Percentiles rank a stretch among this genome's conserved stretches.
Evolutionary conservation across 1,140 invertebrate species (phyloP).

Genomic region (Drosophila kurseongensis): DNA sequence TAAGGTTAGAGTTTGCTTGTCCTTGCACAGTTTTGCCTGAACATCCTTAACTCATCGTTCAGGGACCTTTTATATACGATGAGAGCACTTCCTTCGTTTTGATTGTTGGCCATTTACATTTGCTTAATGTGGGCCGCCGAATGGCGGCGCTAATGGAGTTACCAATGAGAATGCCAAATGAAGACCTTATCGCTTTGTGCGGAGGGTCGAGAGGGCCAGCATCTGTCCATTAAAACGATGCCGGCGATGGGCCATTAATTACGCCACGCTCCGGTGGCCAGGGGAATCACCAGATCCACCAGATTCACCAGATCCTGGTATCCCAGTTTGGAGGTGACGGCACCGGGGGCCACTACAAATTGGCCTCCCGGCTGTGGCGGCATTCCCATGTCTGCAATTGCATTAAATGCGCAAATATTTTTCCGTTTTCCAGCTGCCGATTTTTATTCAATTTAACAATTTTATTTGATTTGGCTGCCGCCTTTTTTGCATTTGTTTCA

Average conservation of each 20-base stretch:
- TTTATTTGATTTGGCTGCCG: slow-evolving; percentile 74
- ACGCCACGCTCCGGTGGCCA: slow-evolving; percentile 49
- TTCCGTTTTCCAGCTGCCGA: slow-evolving; percentile 70
- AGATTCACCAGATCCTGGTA: slow-evolving; percentile 1
- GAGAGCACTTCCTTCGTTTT: slow-evolving; percentile 20
- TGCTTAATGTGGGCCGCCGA: slow-evolving; percentile 60
- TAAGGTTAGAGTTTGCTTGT: background rate
- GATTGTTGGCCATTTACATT: slow-evolving; percentile 60
- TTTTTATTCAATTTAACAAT: slow-evolving; percentile 83
- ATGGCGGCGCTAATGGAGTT: slow-evolving; percentile 70
- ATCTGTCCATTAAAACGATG: slow-evolving; percentile 64
- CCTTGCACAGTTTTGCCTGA: background rate
- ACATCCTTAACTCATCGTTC: slow-evolving; percentile 8
- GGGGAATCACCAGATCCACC: background rate
- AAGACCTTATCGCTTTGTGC: slow-evolving; percentile 48
- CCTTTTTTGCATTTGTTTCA: slow-evolving; percentile 51
- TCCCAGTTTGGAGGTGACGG: background rate
- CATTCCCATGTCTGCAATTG: slow-evolving; percentile 59
- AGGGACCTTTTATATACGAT: slow-evolving; percentile 17
- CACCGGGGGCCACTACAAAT: slow-evolving; percentile 44
- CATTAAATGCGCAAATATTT: slow-evolving; percentile 78
- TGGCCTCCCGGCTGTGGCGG: slow-evolving; percentile 39
- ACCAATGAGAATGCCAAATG: slow-evolving; percentile 51
- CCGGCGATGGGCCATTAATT: slow-evolving; percentile 68
- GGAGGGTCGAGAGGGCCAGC: slow-evolving; percentile 24